Evolutionary conservation across 2,888 invertebrate species (phyloP).

Genomic region (Heliconius aoede): DNA sequence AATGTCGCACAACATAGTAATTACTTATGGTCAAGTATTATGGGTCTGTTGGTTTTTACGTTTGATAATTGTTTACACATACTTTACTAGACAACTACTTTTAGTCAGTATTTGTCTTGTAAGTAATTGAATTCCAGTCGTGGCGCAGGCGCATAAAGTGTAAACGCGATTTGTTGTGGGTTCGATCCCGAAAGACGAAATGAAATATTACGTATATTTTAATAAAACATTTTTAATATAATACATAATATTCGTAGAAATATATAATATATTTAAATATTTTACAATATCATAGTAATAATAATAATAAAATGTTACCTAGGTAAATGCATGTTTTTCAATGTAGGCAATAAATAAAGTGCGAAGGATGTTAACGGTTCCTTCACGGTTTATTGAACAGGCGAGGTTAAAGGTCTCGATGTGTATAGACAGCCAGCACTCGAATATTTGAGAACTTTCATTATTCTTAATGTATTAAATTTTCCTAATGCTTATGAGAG

Average conservation of each 20-base stretch:
- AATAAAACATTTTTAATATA: no score
- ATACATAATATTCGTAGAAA: no score
- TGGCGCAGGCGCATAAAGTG: no score
- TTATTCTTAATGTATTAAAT: neutral
- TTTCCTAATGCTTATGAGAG: neutral
- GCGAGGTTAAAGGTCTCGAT: constrained; percentile 25
- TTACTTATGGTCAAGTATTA: no score
- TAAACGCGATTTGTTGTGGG: no score
- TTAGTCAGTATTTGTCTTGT: no score
- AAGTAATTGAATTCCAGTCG: no score
- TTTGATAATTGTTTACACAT: no score
- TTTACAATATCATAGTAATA: neutral
- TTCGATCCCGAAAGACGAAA: neutral
- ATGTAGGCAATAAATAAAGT: neutral
- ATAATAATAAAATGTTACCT: neutral
- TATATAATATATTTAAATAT: neutral
- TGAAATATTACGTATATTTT: neutral
- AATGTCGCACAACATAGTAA: no score
- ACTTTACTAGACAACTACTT: no score
- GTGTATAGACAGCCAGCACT: neutral
- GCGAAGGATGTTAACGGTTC: constrained; percentile 17
- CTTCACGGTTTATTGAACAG: constrained; percentile 35
- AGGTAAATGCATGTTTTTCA: neutral
- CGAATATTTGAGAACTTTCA: constrained; percentile 26
- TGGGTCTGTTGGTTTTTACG: no score